A percentile compares a stretch with the other conserved stretches of the same genome.
These are phyloP conservation scores for Pseudochirops corinnae DNA, from an alignment of 2,797 vertebrate genomes.

Conservation along the genomic window DNA sequence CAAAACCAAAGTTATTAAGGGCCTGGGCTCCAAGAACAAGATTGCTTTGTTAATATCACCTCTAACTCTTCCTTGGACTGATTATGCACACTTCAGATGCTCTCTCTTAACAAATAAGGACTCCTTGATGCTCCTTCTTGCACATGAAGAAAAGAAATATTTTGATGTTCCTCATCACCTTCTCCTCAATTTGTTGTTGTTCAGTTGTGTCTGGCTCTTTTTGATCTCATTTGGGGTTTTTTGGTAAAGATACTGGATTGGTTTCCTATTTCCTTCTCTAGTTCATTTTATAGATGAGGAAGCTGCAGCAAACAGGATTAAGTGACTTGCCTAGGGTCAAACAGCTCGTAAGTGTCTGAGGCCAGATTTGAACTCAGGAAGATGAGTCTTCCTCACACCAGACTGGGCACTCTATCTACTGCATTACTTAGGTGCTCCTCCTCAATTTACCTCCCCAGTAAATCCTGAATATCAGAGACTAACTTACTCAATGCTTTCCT, in stretches of 20 bases:
- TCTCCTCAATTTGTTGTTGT: not conserved
- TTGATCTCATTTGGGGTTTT: not conserved
- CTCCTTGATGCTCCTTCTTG: not conserved
- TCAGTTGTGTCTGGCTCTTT: not conserved
- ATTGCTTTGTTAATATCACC: not conserved
- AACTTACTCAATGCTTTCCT: not conserved
- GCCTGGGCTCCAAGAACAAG: not conserved
- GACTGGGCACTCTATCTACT: too few species aligned
- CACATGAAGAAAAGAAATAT: not conserved
- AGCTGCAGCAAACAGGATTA: not conserved
- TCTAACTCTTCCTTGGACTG: not conserved
- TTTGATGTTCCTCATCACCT: not conserved
- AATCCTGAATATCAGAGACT: not conserved
- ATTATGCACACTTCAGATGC: not conserved
- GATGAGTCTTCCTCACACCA: not conserved
- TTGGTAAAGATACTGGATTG: not conserved
- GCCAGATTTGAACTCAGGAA: not conserved
- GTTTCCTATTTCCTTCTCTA: not conserved
- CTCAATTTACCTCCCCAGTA: not conserved
- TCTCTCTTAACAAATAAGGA: not conserved
- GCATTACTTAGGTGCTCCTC: not conserved
- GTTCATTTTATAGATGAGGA: not conserved
- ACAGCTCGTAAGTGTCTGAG: not conserved
- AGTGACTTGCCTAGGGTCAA: not conserved
- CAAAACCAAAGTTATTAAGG: slow-evolving; percentile 61